Conservation (phyloP, 2,113 vertebrate genomes). For the Gadus chalcogrammus region DNA sequence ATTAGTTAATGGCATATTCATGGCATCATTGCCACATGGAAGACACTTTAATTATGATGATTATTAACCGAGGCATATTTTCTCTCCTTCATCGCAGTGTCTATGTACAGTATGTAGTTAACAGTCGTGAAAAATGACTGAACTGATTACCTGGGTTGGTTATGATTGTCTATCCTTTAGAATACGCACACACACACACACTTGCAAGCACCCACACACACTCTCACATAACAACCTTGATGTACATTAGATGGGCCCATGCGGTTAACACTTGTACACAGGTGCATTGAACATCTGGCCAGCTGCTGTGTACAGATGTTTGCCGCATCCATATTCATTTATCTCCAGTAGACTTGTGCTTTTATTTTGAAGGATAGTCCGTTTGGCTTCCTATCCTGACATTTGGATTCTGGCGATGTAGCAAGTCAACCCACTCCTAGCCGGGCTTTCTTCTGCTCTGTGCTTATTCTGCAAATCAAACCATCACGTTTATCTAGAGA, state of each 20-base stretch:
- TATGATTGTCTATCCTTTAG: background rate
- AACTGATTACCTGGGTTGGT: background rate
- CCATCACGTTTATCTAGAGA: too few species aligned
- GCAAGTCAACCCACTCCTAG: too few species aligned
- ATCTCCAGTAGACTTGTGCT: too few species aligned
- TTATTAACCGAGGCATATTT: background rate
- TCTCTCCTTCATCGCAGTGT: background rate
- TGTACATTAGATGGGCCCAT: background rate
- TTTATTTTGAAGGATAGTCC: too few species aligned
- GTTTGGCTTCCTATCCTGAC: too few species aligned
- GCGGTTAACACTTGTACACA: too few species aligned
- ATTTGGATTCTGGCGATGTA: too few species aligned
- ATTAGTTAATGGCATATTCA: conserved; percentile 9
- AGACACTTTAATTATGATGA: background rate
- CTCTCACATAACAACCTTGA: background rate
- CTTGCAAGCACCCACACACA: background rate
- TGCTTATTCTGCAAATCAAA: too few species aligned
- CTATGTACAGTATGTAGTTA: background rate
- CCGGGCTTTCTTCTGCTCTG: too few species aligned
- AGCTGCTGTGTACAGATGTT: background rate
- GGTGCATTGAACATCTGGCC: background rate
- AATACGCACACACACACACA: background rate
- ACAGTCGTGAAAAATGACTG: background rate
- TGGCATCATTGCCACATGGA: background rate
- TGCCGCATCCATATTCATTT: too few species aligned